A percentile compares a stretch with the other conserved stretches of the same genome.
These are phyloP conservation scores for Meleagris gallopavo DNA, from an alignment of 2,113 vertebrate genomes.

Conservation along the genomic window DNA sequence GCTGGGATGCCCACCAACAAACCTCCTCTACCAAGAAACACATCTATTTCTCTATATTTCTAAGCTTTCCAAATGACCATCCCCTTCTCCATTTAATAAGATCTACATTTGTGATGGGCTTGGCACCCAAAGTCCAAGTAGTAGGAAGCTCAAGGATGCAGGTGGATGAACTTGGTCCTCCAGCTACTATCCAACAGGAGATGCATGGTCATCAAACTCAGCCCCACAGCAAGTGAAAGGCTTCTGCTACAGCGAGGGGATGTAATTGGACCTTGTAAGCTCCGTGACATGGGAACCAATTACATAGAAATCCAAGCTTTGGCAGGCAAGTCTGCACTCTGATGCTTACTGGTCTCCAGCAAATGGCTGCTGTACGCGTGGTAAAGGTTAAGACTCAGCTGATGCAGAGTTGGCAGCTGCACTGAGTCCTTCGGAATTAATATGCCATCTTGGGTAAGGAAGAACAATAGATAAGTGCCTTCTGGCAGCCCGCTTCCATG, in stretches of 20 bases:
- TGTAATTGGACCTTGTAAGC: neutral
- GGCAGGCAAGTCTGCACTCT: neutral
- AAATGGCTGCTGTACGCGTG: accelerated
- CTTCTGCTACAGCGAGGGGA: neutral
- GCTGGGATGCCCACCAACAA: neutral
- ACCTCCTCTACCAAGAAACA: neutral
- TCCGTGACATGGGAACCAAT: conserved; percentile 9
- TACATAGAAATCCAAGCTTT: neutral
- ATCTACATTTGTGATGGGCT: neutral
- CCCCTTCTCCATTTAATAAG: neutral
- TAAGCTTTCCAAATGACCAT: neutral
- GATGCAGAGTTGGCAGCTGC: neutral
- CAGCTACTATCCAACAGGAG: accelerated
- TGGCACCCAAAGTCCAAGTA: neutral
- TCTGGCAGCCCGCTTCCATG: neutral
- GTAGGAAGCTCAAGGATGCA: neutral
- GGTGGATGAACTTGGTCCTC: neutral
- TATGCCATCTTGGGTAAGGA: neutral
- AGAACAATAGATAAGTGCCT: neutral
- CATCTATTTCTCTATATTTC: neutral
- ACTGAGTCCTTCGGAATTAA: neutral
- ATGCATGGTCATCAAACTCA: accelerated
- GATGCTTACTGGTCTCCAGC: neutral
- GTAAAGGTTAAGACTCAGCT: neutral
- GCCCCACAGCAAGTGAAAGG: accelerated